A percentile compares a stretch with the other conserved stretches of the same genome.
phyloP scores from a whole-genome alignment of 2,888 invertebrate species.

The Amphipyra berbera region DNA sequence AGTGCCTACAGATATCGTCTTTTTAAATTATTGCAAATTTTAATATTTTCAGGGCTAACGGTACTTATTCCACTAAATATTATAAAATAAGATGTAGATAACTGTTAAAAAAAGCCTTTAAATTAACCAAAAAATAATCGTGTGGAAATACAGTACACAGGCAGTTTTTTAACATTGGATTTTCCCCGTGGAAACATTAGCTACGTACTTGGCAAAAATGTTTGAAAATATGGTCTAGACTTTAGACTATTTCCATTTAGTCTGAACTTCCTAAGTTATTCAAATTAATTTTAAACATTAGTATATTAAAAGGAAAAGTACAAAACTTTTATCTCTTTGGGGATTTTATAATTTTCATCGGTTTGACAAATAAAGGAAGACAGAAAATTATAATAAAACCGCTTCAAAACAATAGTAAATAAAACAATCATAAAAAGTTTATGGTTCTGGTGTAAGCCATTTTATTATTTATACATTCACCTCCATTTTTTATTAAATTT shows the following conservation, averaged over 20 bases:
- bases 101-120: too few relatives aligned
- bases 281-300: conserved; percentile 22
- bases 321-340: conserved; percentile 9
- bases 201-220: not conserved
- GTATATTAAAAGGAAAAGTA: conserved; percentile 8
- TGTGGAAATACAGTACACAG: too few relatives aligned
- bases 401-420: conserved; percentile 17
- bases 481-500: conserved; percentile 4
- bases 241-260: conserved; percentile 15
- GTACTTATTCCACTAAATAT: too few relatives aligned
- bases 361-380: not conserved
- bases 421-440: conserved; percentile 13
- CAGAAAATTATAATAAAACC: not conserved
- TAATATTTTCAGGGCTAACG: too few relatives aligned
- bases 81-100: too few relatives aligned
- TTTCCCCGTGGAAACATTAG: not conserved
- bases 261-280: conserved; percentile 24
- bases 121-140: too few relatives aligned
- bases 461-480: conserved; percentile 10
- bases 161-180: too few relatives aligned
- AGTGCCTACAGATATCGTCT: too few relatives aligned
- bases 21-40: too few relatives aligned
- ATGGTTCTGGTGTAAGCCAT: not conserved
- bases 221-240: conserved; percentile 6
- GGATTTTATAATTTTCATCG: conserved; percentile 11